Evolutionary conservation across 2,888 invertebrate genomes (phyloP), one percentile per base, ranked within the genome.

Genomic region (Pammene aurita): DNA sequence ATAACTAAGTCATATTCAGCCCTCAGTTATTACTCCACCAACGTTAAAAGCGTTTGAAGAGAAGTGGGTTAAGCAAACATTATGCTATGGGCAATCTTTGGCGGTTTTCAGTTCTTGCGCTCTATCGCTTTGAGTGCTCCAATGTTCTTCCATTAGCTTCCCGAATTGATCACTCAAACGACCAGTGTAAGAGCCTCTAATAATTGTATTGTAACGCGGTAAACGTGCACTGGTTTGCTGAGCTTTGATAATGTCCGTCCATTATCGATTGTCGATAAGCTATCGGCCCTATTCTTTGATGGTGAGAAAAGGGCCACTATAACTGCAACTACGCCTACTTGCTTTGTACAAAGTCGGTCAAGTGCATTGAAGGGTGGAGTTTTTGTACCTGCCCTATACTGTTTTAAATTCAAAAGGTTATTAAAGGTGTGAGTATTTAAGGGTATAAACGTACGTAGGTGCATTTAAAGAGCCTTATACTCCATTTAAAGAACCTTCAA

Each of bases 251-350:
- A 54, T 2, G 16, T 13, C n/a, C 0, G 14, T 1, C 52, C 26
- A 2, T 81, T 88, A 90, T 90, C 84, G 90, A 90, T 90, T 85
- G 82, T 18, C 78, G 89, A 90, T 90, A 89, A 83, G 77, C 78
- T 89, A 90, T 90, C 90, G 79, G 76, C 76, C 78, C 75, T 77
- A 76, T 80, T 77, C 82, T 77, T 74, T 61, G 75, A 58, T 73
- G 73, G 75, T 72, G 73, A 75, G 74, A 78, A 91, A 88, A 89
- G 82, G 90, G 88, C 77, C 89, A 85, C 80, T 82, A 77, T 84
- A 86, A 84, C 84, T 80, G 79, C 78, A 78, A 83, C 80, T 76
- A 82, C 76, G 79, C 73, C 74, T 76, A 79, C 78, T 77, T 74
- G 77, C 71, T 73, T 72, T 74, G 78, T 79, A 41, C 34, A 38